Evolutionary conservation across 2,113 vertebrate genomes (phyloP).

Genomic region (Capreolus pygargus): DNA sequence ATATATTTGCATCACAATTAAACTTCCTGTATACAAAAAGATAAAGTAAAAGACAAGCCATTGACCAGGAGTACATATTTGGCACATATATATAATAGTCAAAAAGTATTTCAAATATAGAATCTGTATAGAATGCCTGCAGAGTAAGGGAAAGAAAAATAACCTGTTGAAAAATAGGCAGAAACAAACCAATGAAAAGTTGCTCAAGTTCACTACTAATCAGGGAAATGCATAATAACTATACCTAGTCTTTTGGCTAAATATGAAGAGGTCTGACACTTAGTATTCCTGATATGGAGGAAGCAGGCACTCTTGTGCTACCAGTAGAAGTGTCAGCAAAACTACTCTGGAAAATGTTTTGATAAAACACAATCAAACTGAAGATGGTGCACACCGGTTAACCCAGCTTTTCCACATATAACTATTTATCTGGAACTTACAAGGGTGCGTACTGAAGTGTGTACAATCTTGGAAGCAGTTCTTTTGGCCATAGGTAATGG

Average conservation of each 20-base stretch:
- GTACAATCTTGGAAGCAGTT: not conserved
- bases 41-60: not conserved
- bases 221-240: not conserved
- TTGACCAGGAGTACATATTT: too few species aligned
- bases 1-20: not conserved
- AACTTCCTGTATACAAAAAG: not conserved
- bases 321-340: too few species aligned
- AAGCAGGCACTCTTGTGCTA: not conserved
- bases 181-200: not conserved
- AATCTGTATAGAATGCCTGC: not conserved
- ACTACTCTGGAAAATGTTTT: not conserved
- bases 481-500: not conserved
- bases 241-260: not conserved
- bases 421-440: not conserved
- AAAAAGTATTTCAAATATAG: not conserved
- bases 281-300: not conserved
- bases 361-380: not conserved
- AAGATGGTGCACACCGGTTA: not conserved
- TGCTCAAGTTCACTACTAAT: not conserved
- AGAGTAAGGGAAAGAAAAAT: not conserved
- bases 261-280: not conserved
- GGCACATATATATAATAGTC: not conserved
- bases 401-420: not conserved
- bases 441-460: fast-evolving
- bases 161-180: not conserved